Conservation (phyloP, 1,140 invertebrate species). For the Akabosia matsudoensis region DNA sequence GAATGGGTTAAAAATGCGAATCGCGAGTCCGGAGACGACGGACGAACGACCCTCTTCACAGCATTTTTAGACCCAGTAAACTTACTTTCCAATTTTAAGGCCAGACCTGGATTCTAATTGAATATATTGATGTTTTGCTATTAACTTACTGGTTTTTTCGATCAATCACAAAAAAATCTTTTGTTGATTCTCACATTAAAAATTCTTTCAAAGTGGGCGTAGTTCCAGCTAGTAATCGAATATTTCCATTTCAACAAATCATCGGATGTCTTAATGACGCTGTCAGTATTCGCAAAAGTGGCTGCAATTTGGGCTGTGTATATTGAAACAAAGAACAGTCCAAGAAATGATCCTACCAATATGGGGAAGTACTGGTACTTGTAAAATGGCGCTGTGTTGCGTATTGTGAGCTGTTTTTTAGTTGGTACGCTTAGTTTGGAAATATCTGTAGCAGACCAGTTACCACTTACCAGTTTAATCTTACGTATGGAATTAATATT, state of each 20-base stretch:
- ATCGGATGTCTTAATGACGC: neutral
- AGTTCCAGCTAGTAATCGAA: neutral
- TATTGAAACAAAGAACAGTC: neutral
- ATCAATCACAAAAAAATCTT: neutral
- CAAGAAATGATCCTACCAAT: neutral
- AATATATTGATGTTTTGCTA: neutral
- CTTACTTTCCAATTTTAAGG: no score
- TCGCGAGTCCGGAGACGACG: neutral
- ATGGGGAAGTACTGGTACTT: neutral
- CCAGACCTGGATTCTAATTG: no score
- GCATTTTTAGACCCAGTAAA: neutral
- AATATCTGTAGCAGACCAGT: neutral
- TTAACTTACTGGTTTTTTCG: neutral
- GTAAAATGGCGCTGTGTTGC: neutral
- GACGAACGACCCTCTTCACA: neutral
- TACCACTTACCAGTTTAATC: no score
- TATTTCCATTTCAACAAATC: neutral
- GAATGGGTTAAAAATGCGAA: neutral
- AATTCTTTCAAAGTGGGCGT: neutral
- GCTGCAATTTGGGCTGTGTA: constrained; percentile 10
- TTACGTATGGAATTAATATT: no score
- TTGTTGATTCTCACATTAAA: neutral
- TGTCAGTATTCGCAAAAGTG: neutral
- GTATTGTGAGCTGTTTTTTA: neutral
- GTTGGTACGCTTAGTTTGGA: neutral